Conservation (phyloP, 2,797 vertebrate genomes). For the Aeoliscus strigatus region DNA sequence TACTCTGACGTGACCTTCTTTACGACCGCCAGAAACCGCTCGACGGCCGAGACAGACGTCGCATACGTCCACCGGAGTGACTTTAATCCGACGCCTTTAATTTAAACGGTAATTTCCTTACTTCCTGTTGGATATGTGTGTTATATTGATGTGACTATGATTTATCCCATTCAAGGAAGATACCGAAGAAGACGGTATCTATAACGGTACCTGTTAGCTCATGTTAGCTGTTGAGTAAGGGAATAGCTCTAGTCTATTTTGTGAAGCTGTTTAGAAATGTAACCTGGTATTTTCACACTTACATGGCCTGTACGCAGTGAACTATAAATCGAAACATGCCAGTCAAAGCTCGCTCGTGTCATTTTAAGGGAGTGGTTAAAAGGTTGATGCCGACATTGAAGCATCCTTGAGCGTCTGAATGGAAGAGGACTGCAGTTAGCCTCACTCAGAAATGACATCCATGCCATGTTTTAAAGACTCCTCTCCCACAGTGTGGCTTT, state of each 20-base stretch:
- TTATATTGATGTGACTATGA: fast-evolving
- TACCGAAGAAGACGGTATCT: no score
- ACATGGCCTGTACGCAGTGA: no score
- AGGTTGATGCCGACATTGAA: conserved; percentile 46
- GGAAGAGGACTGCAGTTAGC: no score
- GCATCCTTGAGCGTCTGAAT: conserved; percentile 50
- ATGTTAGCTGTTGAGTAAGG: neutral
- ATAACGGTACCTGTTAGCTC: no score
- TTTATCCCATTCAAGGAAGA: no score
- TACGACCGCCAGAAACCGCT: conserved; percentile 30
- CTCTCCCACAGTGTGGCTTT: neutral
- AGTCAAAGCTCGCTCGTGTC: no score
- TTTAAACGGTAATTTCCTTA: conserved; percentile 14
- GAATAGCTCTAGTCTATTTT: conserved; percentile 15
- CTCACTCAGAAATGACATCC: neutral
- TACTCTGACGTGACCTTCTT: conserved; percentile 65
- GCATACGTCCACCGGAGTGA: fast-evolving
- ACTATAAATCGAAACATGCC: no score
- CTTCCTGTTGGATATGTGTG: fast-evolving
- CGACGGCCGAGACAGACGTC: neutral
- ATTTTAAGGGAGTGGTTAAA: no score
- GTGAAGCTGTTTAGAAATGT: neutral
- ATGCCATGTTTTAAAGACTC: neutral
- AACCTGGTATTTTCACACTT: no score
- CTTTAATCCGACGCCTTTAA: neutral